These are phyloP conservation scores for Bambusicola thoracicus DNA, from an alignment of 2,113 vertebrate genomes.

Conservation along the genomic window DNA sequence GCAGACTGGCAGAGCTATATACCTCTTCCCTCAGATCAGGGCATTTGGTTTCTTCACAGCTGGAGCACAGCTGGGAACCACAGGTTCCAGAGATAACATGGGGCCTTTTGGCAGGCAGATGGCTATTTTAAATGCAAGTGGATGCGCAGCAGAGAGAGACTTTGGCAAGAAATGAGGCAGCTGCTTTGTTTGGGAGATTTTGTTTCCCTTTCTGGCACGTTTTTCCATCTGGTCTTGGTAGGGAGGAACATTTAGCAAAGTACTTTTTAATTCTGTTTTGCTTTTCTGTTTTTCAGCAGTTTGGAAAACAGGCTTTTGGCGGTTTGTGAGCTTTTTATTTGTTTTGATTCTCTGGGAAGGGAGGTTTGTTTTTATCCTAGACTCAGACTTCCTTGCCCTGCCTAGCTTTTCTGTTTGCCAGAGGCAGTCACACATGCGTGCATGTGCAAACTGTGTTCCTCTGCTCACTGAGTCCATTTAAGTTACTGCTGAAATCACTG, in stretches of 20 bases:
- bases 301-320: background rate
- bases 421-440: background rate
- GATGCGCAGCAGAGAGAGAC: background rate
- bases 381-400: background rate
- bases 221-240: background rate
- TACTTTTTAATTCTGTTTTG: background rate
- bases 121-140: background rate
- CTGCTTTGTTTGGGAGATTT: background rate
- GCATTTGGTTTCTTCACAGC: background rate
- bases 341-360: too few species aligned
- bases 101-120: accelerated
- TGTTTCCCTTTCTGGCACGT: accelerated
- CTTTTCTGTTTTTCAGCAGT: background rate
- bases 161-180: background rate
- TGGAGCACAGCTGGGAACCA: background rate
- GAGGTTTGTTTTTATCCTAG: background rate
- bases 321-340: background rate
- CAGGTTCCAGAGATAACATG: accelerated
- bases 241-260: background rate
- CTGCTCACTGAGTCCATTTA: background rate
- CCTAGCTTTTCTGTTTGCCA: background rate
- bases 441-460: background rate
- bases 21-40: accelerated
- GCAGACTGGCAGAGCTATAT: background rate
- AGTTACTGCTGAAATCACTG: background rate